A percentile compares a stretch with the other conserved stretches of the same genome.
Evolutionary conservation across 30 jellyfish, hydroid and myxozoan genomes (phyloP).

Genomic region (Pelagia noctiluca): DNA sequence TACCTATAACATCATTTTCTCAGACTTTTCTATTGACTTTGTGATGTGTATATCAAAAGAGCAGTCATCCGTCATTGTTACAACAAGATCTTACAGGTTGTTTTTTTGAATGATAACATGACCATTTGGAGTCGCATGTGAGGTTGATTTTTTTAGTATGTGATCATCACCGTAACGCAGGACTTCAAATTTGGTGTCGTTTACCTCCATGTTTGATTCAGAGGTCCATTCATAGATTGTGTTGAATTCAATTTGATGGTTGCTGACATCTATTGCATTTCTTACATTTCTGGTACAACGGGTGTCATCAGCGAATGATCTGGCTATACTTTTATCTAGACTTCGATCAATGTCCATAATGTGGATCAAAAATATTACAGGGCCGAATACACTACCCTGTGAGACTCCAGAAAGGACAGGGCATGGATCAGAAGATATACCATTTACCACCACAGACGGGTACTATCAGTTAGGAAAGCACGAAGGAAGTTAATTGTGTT

Average conservation of each 20-base stretch:
- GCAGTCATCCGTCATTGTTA: slow-evolving; percentile 10
- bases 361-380: no score
- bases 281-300: slow-evolving; percentile 4
- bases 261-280: not conserved
- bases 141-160: slow-evolving; percentile 1
- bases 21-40: not conserved
- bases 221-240: slow-evolving; percentile 5
- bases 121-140: slow-evolving; percentile 1
- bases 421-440: slow-evolving; percentile 5
- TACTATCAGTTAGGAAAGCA: no score
- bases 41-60: not conserved
- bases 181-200: slow-evolving; percentile 5
- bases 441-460: slow-evolving; percentile 3
- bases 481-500: no score
- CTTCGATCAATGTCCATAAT: no score
- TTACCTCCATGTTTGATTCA: slow-evolving; percentile 1
- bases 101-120: not conserved
- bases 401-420: slow-evolving; percentile 7
- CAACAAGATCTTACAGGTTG: not conserved
- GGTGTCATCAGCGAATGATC: no score
- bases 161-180: slow-evolving; percentile 10
- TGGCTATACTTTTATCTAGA: slow-evolving; percentile 2
- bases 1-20: slow-evolving; percentile 1
- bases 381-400: slow-evolving; percentile 7
- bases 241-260: not conserved